phyloP scores from a whole-genome alignment of 2,113 vertebrate genomes.

The Tiliqua scincoides region DNA sequence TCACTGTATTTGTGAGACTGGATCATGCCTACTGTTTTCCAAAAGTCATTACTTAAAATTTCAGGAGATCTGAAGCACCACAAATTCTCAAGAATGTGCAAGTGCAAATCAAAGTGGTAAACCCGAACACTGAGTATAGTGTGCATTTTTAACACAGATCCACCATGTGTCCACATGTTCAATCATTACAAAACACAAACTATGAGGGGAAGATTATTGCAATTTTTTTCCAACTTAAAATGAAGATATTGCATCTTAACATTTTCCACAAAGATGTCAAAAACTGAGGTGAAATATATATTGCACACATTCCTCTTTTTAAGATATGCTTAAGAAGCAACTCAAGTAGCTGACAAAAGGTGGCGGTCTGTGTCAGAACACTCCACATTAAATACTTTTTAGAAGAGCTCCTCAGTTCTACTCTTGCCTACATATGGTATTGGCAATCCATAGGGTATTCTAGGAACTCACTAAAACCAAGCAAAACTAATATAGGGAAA shows the following conservation, averaged over 20 bases:
- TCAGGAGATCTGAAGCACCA: constrained; percentile 36
- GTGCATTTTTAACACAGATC: constrained; percentile 47
- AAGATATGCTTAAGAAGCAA: constrained; percentile 66
- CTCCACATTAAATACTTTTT: constrained; percentile 41
- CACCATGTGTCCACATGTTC: constrained; percentile 55
- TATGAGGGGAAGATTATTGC: constrained; percentile 61
- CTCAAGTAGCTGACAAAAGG: constrained; percentile 58
- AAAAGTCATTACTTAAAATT: constrained; percentile 42
- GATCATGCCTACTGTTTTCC: constrained; percentile 26
- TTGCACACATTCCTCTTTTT: constrained; percentile 73
- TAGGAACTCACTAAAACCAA: constrained; percentile 52
- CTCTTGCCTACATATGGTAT: constrained; percentile 48
- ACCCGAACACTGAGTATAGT: constrained; percentile 61
- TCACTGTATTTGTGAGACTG: not conserved
- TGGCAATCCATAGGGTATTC: constrained; percentile 21
- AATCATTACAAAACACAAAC: constrained; percentile 69
- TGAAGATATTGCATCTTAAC: constrained; percentile 76
- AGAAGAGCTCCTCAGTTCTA: constrained; percentile 43
- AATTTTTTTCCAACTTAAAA: constrained; percentile 56
- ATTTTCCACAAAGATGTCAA: constrained; percentile 66
- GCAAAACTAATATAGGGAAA: constrained; percentile 55
- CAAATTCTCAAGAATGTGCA: constrained; percentile 51
- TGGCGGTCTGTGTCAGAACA: constrained; percentile 40
- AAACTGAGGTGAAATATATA: constrained; percentile 74
- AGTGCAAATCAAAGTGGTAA: constrained; percentile 60